These are phyloP conservation scores for Corvus hawaiiensis DNA, from an alignment of 2,113 vertebrate species.

Conservation along the genomic window DNA sequence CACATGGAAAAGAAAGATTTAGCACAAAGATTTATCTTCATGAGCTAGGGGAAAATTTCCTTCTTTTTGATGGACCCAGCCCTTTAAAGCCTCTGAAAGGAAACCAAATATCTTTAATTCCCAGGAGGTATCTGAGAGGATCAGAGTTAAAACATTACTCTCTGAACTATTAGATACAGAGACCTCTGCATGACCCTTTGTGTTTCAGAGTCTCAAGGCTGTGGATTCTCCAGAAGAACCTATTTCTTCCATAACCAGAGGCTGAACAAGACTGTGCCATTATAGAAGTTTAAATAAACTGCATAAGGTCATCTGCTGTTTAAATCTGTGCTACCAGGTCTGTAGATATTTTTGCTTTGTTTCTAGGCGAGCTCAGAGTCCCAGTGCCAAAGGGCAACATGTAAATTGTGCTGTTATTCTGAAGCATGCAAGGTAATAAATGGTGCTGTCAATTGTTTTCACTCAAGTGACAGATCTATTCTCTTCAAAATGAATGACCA, in stretches of 20 bases:
- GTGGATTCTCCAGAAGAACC: conserved; percentile 1
- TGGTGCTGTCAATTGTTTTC: conserved; percentile 70
- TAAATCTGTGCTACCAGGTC: not conserved
- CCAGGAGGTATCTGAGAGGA: not conserved
- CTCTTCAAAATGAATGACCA: conserved; percentile 41
- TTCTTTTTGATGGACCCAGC: not conserved
- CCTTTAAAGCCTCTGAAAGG: conserved; percentile 31
- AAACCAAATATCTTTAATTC: conserved; percentile 42
- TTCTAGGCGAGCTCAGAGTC: conserved; percentile 19
- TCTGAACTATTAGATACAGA: conserved; percentile 15
- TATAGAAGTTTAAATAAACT: conserved; percentile 20
- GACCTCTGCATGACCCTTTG: conserved; percentile 12
- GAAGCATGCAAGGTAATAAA: conserved; percentile 64
- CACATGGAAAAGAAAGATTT: not conserved
- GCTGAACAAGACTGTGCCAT: not conserved
- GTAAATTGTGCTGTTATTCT: conserved; percentile 67
- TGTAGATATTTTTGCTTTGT: conserved; percentile 13
- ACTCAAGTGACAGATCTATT: conserved; percentile 64
- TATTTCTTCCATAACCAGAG: not conserved
- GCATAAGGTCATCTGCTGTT: conserved; percentile 24
- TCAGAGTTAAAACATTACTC: conserved; percentile 16
- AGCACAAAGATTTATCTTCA: not conserved
- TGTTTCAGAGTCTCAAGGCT: not conserved
- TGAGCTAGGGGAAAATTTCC: not conserved
- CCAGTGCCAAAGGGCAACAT: conserved; percentile 55